Conservation (phyloP, 2,888 invertebrate genomes). For the Eurois occulta region DNA sequence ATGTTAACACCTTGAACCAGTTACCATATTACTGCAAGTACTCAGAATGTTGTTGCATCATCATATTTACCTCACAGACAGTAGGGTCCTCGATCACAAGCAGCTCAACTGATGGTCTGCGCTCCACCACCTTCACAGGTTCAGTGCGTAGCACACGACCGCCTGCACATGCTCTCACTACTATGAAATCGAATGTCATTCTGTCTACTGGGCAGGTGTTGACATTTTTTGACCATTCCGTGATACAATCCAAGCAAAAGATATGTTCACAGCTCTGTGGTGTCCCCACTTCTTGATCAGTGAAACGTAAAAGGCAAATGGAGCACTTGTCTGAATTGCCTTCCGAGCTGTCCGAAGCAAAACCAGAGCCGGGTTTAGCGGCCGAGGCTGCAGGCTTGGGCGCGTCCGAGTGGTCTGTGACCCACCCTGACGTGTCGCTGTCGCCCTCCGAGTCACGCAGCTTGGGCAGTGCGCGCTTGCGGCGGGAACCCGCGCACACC, state of each 20-base stretch:
- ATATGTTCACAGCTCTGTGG: constrained; percentile 97
- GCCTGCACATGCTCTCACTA: constrained; percentile 92
- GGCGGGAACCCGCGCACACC: constrained; percentile 74
- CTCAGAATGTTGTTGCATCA: background rate
- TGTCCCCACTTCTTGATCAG: constrained; percentile 94
- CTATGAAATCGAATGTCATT: constrained; percentile 94
- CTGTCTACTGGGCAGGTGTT: constrained; percentile 98
- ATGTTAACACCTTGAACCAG: constrained; percentile 19
- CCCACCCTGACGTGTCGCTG: constrained; percentile 81
- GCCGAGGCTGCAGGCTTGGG: constrained; percentile 55
- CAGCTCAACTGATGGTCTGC: constrained; percentile 87
- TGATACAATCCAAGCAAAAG: constrained; percentile 97
- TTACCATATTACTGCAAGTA: background rate
- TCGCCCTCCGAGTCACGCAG: constrained; percentile 83
- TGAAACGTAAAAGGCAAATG: constrained; percentile 95
- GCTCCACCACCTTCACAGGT: constrained; percentile 90
- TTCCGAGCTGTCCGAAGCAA: constrained; percentile 91
- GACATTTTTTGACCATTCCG: constrained; percentile 98
- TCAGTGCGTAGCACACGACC: constrained; percentile 93
- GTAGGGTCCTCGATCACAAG: constrained; percentile 92
- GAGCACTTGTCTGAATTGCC: constrained; percentile 96
- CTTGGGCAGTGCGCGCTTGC: constrained; percentile 80
- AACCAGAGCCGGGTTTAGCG: constrained; percentile 75
- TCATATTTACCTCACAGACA: constrained; percentile 92
- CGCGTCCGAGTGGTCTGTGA: constrained; percentile 72